Evolutionary conservation across 1,140 invertebrate genomes (phyloP).

Genomic region (Dinothrombium tinctorium): DNA sequence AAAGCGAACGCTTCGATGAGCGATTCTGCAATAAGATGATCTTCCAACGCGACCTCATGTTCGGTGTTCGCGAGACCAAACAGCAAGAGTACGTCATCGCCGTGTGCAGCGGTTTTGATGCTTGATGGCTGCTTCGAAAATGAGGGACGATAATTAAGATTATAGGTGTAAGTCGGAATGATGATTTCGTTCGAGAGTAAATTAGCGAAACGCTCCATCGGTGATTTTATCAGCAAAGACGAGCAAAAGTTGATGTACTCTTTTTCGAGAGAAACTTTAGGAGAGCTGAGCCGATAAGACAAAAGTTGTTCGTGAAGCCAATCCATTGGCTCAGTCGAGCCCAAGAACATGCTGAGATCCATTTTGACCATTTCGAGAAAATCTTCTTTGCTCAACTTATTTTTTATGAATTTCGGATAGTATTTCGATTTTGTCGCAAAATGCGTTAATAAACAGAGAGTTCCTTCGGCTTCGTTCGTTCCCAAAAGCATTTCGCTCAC

Average conservation of each 20-base stretch:
- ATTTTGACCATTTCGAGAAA: constrained; percentile 6
- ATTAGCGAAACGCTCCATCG: too few relatives aligned
- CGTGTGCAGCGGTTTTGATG: constrained; percentile 14
- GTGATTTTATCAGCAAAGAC: neutral
- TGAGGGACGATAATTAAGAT: constrained; percentile 12
- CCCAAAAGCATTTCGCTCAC: constrained; percentile 13
- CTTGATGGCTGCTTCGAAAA: constrained; percentile 15
- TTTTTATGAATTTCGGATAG: constrained; percentile 10
- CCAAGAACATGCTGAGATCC: constrained; percentile 10
- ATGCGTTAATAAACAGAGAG: constrained; percentile 13
- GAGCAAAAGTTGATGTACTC: neutral
- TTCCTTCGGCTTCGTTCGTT: constrained; percentile 14
- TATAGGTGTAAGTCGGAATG: neutral
- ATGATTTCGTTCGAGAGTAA: too few relatives aligned
- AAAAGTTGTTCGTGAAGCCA: neutral
- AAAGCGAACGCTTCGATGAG: too few relatives aligned
- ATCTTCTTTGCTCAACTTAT: constrained; percentile 8
- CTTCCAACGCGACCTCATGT: too few relatives aligned
- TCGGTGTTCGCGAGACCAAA: too few relatives aligned
- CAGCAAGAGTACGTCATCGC: constrained; percentile 16
- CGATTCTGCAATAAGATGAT: too few relatives aligned
- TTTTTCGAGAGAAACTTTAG: neutral
- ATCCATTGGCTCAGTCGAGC: neutral
- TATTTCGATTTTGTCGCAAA: constrained; percentile 5
- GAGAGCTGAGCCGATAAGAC: neutral